phyloP scores from a whole-genome alignment of 2,888 invertebrate genomes.

The Drosophila antonietae region DNA sequence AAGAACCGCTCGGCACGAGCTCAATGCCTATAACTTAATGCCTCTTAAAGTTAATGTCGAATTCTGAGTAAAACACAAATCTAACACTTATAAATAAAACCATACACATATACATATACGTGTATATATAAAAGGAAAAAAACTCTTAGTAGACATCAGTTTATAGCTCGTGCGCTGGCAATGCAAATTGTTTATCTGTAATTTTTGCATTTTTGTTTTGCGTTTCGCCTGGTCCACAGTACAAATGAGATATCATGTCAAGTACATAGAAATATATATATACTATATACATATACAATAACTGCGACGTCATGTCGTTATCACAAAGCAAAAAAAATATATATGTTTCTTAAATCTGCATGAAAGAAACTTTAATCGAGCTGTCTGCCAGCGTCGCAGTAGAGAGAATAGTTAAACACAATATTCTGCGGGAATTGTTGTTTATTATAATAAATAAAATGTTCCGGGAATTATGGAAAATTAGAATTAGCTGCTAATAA shows the following conservation, averaged over 20 bases:
- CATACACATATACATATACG: background rate
- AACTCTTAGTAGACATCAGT: slow-evolving; percentile 1
- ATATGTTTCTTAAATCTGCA: slow-evolving; percentile 23
- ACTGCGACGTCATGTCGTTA: slow-evolving; percentile 46
- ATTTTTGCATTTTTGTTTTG: slow-evolving; percentile 26
- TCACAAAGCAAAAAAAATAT: slow-evolving; percentile 8
- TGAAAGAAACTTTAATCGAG: background rate
- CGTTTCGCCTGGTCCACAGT: slow-evolving; percentile 42
- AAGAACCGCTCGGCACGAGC: background rate
- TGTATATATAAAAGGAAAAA: background rate
- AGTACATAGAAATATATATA: slow-evolving; percentile 16
- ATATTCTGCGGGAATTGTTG: slow-evolving; percentile 19
- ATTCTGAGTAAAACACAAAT: background rate
- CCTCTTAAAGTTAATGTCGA: background rate
- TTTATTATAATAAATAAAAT: slow-evolving; percentile 22
- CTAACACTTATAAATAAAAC: background rate
- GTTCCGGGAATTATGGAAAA: slow-evolving; percentile 39
- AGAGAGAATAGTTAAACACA: slow-evolving; percentile 12
- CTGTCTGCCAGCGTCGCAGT: slow-evolving; percentile 8
- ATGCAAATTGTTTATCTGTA: slow-evolving; percentile 26
- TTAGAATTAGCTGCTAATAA: slow-evolving; percentile 24
- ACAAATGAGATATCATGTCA: slow-evolving; percentile 36
- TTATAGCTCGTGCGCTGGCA: background rate
- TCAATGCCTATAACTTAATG: background rate
- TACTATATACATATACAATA: slow-evolving; percentile 5